phyloP scores from a whole-genome alignment of 2,888 invertebrate species.

The Perizoma affinitatum region DNA sequence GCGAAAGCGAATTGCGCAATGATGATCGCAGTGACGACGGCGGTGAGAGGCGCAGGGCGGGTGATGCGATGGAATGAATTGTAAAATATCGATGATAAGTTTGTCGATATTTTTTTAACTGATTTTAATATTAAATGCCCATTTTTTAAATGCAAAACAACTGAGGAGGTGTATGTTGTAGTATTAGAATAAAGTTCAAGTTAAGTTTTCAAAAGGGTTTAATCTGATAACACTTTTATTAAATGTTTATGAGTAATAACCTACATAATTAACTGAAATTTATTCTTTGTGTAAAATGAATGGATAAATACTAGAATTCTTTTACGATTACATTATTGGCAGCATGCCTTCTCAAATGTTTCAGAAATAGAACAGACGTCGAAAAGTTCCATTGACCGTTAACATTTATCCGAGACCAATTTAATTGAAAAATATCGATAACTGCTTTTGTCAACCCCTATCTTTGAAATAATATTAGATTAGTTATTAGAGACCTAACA shows the following conservation, averaged over 20 bases:
- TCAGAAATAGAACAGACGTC: slow-evolving; percentile 7
- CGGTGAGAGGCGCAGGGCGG: slow-evolving; percentile 17
- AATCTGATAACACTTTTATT: too few relatives aligned
- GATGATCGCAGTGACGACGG: slow-evolving; percentile 6
- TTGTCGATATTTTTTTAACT: slow-evolving; percentile 1
- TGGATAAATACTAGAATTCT: background rate
- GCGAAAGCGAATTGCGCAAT: slow-evolving; percentile 32
- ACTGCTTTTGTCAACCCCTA: background rate
- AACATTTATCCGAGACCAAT: background rate
- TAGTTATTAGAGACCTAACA: background rate
- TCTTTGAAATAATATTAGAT: background rate
- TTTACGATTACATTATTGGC: slow-evolving; percentile 8
- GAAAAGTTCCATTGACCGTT: slow-evolving; percentile 7
- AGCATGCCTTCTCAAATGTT: slow-evolving; percentile 5
- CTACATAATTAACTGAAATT: too few relatives aligned
- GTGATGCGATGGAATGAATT: background rate
- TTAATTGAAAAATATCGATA: background rate
- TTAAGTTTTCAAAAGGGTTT: too few relatives aligned
- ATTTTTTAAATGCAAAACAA: too few relatives aligned
- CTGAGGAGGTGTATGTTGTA: too few relatives aligned
- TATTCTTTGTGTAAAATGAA: too few relatives aligned
- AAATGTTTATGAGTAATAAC: too few relatives aligned
- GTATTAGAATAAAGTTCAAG: too few relatives aligned
- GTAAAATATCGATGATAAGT: background rate
- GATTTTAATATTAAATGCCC: background rate